phyloP scores from a whole-genome alignment of 2,797 vertebrate genomes.

The Ctenosaura bakeri region DNA sequence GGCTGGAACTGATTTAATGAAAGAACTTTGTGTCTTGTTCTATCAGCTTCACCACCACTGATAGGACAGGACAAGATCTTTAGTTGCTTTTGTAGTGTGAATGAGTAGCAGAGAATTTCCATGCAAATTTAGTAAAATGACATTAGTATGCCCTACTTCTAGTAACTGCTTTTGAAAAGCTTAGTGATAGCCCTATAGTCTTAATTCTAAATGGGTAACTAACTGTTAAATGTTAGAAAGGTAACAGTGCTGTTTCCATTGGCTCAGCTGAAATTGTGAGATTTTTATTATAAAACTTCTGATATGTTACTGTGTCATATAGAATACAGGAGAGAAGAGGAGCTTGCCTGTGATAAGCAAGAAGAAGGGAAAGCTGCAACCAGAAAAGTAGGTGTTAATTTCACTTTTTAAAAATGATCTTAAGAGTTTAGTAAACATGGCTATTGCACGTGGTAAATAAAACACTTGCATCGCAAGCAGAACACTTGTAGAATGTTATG shows the following conservation, averaged over 20 bases:
- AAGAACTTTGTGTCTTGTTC: not conserved
- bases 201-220: slow-evolving; percentile 33
- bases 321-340: slow-evolving; percentile 80
- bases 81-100: not conserved
- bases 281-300: not conserved
- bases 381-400: slow-evolving; percentile 81
- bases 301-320: slow-evolving; percentile 47
- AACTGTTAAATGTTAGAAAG: slow-evolving; percentile 15
- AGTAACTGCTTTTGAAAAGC: not conserved
- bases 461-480: not conserved
- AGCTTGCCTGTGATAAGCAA: slow-evolving; percentile 78
- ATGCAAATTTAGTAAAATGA: not conserved
- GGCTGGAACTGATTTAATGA: too few species aligned
- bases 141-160: too few species aligned
- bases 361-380: slow-evolving; percentile 83
- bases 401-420: slow-evolving; percentile 28
- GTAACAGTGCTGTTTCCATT: not conserved
- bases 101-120: not conserved
- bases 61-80: not conserved
- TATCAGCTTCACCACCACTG: not conserved
- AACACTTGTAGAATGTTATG: not conserved
- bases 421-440: not conserved
- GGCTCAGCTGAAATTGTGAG: not conserved
- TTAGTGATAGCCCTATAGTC: not conserved
- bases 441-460: not conserved